These are phyloP conservation scores for Papilio machaon DNA, from an alignment of 1,140 invertebrate genomes.

Conservation along the genomic window DNA sequence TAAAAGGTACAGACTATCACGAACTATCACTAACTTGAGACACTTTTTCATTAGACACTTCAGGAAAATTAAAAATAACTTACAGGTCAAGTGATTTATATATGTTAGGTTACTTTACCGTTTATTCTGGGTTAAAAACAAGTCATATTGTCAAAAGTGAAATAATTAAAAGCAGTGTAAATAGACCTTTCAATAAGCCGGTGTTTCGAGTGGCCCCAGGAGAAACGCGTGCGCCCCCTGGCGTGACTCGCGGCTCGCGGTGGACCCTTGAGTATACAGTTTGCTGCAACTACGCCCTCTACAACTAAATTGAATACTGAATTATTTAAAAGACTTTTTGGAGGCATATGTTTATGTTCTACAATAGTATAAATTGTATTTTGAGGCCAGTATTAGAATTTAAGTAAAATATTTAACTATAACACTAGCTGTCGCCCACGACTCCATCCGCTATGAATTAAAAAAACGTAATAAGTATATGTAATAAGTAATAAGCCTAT, in stretches of 20 bases:
- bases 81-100: neutral
- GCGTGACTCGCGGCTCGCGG: slow-evolving; percentile 40
- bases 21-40: too few species aligned
- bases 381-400: neutral
- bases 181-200: slow-evolving; percentile 39
- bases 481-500: too few species aligned
- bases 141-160: slow-evolving; percentile 35
- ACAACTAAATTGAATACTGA: slow-evolving; percentile 58
- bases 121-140: neutral
- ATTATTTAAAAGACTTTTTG: slow-evolving; percentile 54
- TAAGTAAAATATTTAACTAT: too few species aligned
- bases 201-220: slow-evolving; percentile 56
- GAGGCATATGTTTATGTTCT: slow-evolving; percentile 32
- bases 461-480: too few species aligned
- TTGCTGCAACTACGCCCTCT: slow-evolving; percentile 41
- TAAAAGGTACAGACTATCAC: too few species aligned
- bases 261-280: slow-evolving; percentile 49
- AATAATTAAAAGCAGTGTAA: slow-evolving; percentile 52
- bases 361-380: neutral
- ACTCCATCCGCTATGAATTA: too few species aligned
- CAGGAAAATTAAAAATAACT: too few species aligned
- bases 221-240: slow-evolving; percentile 53
- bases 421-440: too few species aligned
- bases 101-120: neutral
- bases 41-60: too few species aligned